A percentile compares a stretch with the other conserved stretches of the same genome.
phyloP scores from a whole-genome alignment of 2,888 invertebrate genomes.

The Apantesis nais region DNA sequence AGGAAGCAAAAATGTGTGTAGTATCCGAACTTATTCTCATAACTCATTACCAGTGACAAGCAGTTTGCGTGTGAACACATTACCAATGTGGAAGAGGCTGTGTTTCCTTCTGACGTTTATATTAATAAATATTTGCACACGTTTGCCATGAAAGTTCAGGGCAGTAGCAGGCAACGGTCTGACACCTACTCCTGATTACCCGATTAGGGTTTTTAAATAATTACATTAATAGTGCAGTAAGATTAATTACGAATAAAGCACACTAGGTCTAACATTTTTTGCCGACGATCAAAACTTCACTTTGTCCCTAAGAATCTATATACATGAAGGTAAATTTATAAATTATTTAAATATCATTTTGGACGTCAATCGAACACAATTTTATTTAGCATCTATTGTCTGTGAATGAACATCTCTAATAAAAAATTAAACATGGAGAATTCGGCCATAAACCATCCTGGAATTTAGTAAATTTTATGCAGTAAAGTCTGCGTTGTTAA shows the following conservation, averaged over 20 bases:
- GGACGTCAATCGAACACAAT: constrained; percentile 6
- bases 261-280: constrained; percentile 35
- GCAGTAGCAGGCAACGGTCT: constrained; percentile 6
- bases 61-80: constrained; percentile 40
- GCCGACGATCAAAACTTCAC: constrained; percentile 2
- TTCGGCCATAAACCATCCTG: constrained; percentile 29
- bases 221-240: constrained; percentile 22
- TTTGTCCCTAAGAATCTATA: constrained; percentile 19
- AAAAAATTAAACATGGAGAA: constrained; percentile 35
- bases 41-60: constrained; percentile 52
- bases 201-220: constrained; percentile 33
- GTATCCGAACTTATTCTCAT: constrained; percentile 30
- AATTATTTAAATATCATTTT: background rate
- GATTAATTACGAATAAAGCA: constrained; percentile 39
- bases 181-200: constrained; percentile 37
- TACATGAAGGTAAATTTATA: background rate
- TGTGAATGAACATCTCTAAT: constrained; percentile 26
- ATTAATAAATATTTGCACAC: constrained; percentile 44
- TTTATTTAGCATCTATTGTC: constrained; percentile 13
- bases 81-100: constrained; percentile 23
- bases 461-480: constrained; percentile 37
- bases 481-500: constrained; percentile 35
- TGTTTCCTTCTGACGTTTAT: constrained; percentile 38
- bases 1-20: constrained; percentile 13
- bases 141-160: constrained; percentile 33